Evolutionary conservation across 2,888 invertebrate genomes (phyloP), one percentile per base, ranked within the genome.

Genomic region (Anthophora plumipes): DNA sequence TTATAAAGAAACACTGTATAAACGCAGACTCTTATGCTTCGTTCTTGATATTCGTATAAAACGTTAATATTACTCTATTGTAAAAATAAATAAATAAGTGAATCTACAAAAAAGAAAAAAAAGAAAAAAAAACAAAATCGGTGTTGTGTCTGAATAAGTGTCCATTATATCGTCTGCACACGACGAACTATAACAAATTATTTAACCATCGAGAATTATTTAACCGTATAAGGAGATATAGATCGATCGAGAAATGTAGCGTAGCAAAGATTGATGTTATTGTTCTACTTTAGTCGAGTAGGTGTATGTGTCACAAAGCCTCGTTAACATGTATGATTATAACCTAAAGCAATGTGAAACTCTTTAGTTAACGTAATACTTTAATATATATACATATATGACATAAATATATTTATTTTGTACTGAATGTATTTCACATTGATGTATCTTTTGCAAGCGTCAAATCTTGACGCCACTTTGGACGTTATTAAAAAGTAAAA

Each of bases 381-480:
- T 39, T 50, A 66, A 60, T 60, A 60, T 41, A 20, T 25, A 14
- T 60, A 31, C 31, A 31, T 41, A 48, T 39, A 50, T 14, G 7
- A 60, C 41, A 61, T 88, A 84, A 78, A 89, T 88, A 90, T 91
- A 82, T 89, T 92, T 91, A 91, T 91, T 91, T 91, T 91, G 63
- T 91, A 89, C 84, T 89, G 64, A 80, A 89, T 89, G 86, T 91
- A 90, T 88, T 89, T 90, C 77, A 83, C 85, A 86, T 91, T 80
- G 78, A 89, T 91, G 91, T 92, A 90, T 88, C 88, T 90, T 91
- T 91, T 74, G 85, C 84, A 77, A 79, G 76, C 37, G 50, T 52
- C 82, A 46, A 61, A n/a, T 39, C 6, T 37, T 9, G 72, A 60
- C 48, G 74, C 20, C 54, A 80, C 68, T 52, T 77, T 67, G 71